phyloP scores from a whole-genome alignment of 2,888 invertebrate genomes.

The Patella depressa region DNA sequence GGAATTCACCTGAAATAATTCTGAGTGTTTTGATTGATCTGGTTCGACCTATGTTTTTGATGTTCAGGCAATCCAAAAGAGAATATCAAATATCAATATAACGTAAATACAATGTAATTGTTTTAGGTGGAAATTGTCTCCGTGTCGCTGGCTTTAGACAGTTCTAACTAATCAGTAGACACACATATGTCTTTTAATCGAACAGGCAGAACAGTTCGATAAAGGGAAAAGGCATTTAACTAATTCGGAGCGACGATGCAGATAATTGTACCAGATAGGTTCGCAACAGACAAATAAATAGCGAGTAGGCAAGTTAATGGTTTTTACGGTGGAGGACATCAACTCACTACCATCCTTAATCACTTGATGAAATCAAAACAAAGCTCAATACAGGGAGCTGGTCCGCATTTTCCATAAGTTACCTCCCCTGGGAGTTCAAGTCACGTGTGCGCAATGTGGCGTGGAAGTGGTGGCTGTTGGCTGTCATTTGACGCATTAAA shows the following conservation, averaged over 20 bases:
- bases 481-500: constrained; percentile 12
- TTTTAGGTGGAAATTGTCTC: no score
- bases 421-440: neutral
- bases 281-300: constrained; percentile 9
- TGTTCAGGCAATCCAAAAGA: no score
- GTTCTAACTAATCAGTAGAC: neutral
- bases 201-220: constrained; percentile 2
- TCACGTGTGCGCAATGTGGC: constrained; percentile 8
- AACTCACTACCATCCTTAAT: constrained; percentile 1
- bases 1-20: no score
- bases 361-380: constrained; percentile 13
- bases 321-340: neutral
- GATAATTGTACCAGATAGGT: constrained; percentile 7
- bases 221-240: constrained; percentile 9
- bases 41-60: no score
- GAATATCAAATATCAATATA: no score
- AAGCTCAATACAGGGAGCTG: neutral
- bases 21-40: no score
- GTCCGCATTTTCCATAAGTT: constrained; percentile 2
- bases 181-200: constrained; percentile 10
- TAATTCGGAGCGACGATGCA: constrained; percentile 9
- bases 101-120: no score
- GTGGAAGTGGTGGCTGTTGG: constrained; percentile 26
- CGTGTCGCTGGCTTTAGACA: neutral
- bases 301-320: neutral